Base-by-base conservation (phyloP, 2,113 vertebrate genomes). In the Tenebrosternarchus preto region DNA sequence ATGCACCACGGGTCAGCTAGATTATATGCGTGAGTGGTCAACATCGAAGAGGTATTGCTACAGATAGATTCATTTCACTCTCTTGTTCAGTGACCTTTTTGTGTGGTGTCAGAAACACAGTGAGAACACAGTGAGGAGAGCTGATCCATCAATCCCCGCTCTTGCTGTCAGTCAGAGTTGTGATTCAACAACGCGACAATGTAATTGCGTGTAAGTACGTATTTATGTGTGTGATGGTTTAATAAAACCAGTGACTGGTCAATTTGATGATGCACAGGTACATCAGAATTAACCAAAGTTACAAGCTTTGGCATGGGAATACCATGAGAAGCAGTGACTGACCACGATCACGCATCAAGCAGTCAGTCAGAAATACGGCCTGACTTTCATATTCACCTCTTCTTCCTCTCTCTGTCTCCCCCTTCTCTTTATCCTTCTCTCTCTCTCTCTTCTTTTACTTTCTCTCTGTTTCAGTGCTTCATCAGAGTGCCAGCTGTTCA, bases 391-490 rank as follows among this genome's bases (percentile, higher is more conserved):
- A 60, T 72, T 69, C 55, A 69, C 83, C 76, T 76, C 70, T 43
- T 66, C 72, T 19, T 69, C 73, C 82, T 83, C 25, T 80, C 75
- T 82, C 80, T 85, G 76, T 68, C 75, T 61, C 25, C 33, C 33
- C 33, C 6, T 36, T 66, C 80, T 69, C 36, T 29, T 5, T 53
- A 20, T 68, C 36, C 69, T 60, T 74, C 55, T 50, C 20, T n/a
- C 36, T 80, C 78, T 69, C 29, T 57, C 17, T 29, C 25, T 46
- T 61, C 73, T 78, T 50, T 76, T 17, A 25, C 20, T 80, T 56
- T 64, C 29, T 77, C 43, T 57, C 61, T 71, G 80, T 87, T 90
- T 88, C 90, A 90, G 89, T 87, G 89, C 88, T 86, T 88, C 83
- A 86, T 85, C 88, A 90, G 86, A 81, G 73, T 82, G 82, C 87